Evolutionary conservation across 2,797 vertebrate genomes (phyloP), one percentile per base, ranked within the genome.

Genomic region (Sylvilagus floridanus): DNA sequence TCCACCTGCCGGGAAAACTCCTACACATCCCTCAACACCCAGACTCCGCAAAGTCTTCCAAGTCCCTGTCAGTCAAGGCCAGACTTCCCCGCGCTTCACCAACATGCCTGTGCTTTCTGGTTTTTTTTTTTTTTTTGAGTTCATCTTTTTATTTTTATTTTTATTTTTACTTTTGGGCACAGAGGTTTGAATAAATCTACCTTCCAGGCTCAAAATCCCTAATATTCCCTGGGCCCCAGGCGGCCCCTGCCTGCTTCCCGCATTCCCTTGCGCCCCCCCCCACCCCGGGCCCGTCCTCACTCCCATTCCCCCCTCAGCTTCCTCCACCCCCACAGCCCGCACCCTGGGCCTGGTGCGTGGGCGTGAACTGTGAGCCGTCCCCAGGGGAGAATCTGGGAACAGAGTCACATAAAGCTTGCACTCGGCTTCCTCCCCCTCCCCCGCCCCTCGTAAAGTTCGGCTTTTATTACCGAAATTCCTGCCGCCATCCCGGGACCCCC

Each of bases 291-390:
- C 26, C 42, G 13, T 2, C 13, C 2, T 21, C 30, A 0, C 7
- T 3, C 14, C 13, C 1, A 0, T 28, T 12, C 3, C 35, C 0
- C 0, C 0, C 26, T n/a, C 14, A 22, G 50, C 17, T 57, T 26
- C 62, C n/a, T 16, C 17, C 8, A 17, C 26, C 17, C 19, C 0
- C 32, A 21, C 1, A 17, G 54, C n/a, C 63, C 52, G 7, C 47
- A 4, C 28, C 35, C 78, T 5, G 26, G 16, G 8, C 22, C 12
- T 28, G 65, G 72, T 6, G 32, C 6, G 11, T 5, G 4, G 19
- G n/a, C 32, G 24, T 1, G 17, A 3, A 21, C 5, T 1, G 3
- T 13, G 2, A 0, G 1, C 12, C 14, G 24, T 57, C 83, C 16
- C 69, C 79, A 57, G 4, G 2, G 0, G 22, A 86, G 91, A 24